Evolutionary conservation across 1,140 invertebrate species (phyloP).

Genomic region (Bilobella aurantiaca): DNA sequence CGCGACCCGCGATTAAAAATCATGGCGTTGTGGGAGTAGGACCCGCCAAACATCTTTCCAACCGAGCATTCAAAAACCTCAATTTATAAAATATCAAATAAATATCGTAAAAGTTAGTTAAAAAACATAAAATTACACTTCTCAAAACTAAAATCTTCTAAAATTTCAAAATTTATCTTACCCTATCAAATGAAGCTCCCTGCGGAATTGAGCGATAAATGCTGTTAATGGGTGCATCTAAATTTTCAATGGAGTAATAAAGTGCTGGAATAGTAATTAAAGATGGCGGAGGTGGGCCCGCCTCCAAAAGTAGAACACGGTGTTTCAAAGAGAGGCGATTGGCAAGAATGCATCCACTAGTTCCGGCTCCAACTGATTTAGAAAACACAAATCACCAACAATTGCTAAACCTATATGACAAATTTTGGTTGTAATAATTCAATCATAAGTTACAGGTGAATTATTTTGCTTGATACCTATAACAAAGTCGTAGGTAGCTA

Average conservation of each 20-base stretch:
- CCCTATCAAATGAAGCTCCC: background rate
- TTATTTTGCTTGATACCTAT: background rate
- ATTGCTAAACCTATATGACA: background rate
- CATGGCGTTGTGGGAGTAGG: slow-evolving; percentile 1
- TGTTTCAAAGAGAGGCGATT: background rate
- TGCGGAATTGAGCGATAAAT: background rate
- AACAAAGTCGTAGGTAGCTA: background rate
- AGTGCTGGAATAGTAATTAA: background rate
- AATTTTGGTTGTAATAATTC: background rate
- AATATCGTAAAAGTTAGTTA: too few relatives aligned
- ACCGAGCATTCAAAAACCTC: background rate
- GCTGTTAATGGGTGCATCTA: background rate
- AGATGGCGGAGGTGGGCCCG: background rate
- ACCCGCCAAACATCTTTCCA: slow-evolving; percentile 3
- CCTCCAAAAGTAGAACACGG: background rate
- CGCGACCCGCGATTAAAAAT: slow-evolving; percentile 10
- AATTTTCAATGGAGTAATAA: background rate
- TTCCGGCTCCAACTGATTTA: background rate
- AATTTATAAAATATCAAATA: too few relatives aligned
- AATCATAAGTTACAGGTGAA: background rate
- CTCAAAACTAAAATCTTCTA: background rate
- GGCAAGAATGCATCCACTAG: background rate
- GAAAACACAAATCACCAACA: background rate
- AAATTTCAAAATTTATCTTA: background rate
- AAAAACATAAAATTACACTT: background rate